These are phyloP conservation scores for Hemiscyllium ocellatum DNA, from an alignment of 2,113 vertebrate genomes.

Conservation along the genomic window DNA sequence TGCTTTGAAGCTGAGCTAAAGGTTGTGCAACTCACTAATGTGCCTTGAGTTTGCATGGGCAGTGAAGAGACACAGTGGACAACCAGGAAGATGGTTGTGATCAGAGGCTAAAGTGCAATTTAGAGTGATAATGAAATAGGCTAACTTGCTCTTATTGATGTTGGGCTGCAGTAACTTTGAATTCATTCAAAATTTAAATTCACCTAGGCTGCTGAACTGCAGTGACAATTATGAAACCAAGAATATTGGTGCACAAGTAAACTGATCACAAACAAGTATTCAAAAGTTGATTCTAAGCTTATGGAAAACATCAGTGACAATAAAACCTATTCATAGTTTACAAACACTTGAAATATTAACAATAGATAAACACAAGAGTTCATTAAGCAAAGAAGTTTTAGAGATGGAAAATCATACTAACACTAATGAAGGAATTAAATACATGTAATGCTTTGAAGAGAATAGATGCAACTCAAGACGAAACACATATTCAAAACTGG, in stretches of 20 bases:
- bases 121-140: not conserved
- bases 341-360: not conserved
- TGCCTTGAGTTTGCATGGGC: not conserved
- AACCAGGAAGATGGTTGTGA: not conserved
- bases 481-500: not conserved
- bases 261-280: not conserved
- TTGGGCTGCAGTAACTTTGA: not conserved
- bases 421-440: not conserved
- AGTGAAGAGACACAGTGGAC: not conserved
- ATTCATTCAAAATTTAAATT: not conserved
- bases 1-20: not conserved
- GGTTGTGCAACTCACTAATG: not conserved
- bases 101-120: not conserved
- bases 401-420: not conserved
- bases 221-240: not conserved
- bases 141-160: not conserved
- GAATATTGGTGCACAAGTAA: not conserved
- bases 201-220: not conserved
- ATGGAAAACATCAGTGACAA: not conserved
- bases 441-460: not conserved
- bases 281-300: not conserved
- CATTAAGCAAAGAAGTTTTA: not conserved
- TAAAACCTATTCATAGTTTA: not conserved
- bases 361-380: not conserved
- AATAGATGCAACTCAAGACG: not conserved